Conservation (phyloP, 2,797 vertebrate species). For the Coilia nasus region DNA sequence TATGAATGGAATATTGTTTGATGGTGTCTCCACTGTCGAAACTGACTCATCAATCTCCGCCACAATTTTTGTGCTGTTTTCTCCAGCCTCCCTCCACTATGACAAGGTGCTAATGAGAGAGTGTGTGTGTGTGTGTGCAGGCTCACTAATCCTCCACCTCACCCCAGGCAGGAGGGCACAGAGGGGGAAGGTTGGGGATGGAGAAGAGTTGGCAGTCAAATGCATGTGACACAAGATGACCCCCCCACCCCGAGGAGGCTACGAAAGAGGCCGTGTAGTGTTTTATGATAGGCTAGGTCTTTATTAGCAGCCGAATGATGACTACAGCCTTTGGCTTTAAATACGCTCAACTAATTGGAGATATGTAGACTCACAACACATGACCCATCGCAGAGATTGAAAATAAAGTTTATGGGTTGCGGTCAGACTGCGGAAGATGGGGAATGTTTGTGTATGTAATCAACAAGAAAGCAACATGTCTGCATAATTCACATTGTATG, state of each 20-base stretch:
- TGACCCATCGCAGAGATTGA: slow-evolving; percentile 8
- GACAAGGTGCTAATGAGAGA: background rate
- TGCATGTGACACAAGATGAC: background rate
- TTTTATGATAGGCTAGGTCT: slow-evolving; percentile 19
- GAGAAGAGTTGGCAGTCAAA: background rate
- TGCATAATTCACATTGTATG: too few relatives aligned
- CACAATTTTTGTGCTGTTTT: background rate
- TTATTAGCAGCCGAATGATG: background rate
- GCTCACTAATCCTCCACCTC: background rate
- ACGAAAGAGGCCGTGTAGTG: background rate
- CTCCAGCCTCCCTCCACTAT: background rate
- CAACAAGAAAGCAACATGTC: too few relatives aligned
- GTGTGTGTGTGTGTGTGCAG: background rate
- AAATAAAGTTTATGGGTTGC: slow-evolving; percentile 7
- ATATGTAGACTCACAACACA: background rate
- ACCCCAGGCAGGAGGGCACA: background rate
- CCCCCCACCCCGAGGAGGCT: background rate
- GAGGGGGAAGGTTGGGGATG: background rate
- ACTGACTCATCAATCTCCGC: background rate
- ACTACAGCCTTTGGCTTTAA: slow-evolving; percentile 10
- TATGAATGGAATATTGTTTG: background rate
- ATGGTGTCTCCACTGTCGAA: background rate
- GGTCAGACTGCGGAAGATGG: background rate
- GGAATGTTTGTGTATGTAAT: background rate
- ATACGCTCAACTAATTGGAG: background rate